Evolutionary conservation across 2,888 invertebrate species (phyloP).

Genomic region (Xanthorhoe spadicearia): DNA sequence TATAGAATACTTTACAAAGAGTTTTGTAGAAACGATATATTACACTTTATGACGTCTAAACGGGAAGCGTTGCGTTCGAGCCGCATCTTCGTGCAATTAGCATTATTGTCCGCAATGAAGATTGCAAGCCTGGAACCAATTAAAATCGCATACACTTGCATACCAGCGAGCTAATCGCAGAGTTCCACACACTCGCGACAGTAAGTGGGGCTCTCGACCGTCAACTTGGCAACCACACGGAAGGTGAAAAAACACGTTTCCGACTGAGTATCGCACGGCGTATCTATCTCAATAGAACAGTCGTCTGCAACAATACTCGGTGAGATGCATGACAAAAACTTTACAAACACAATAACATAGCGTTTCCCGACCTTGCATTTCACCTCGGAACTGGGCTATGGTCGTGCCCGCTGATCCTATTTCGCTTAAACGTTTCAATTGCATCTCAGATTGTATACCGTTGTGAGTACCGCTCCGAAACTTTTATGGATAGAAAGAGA

Average conservation of each 20-base stretch:
- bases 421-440: constrained; percentile 66
- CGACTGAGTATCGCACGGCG: constrained; percentile 74
- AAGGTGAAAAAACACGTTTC: constrained; percentile 62
- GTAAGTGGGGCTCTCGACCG: constrained; percentile 69
- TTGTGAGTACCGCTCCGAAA: constrained; percentile 71
- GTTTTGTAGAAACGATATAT: constrained; percentile 30
- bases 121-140: constrained; percentile 51
- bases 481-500: constrained; percentile 61
- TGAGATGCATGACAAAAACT: constrained; percentile 77
- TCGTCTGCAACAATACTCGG: constrained; percentile 69
- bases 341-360: constrained; percentile 71
- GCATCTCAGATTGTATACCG: constrained; percentile 72
- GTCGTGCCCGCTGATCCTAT: constrained; percentile 71
- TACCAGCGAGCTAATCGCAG: constrained; percentile 57
- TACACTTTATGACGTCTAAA: constrained; percentile 27
- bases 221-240: constrained; percentile 61
- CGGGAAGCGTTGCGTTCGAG: constrained; percentile 42
- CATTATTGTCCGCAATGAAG: constrained; percentile 47
- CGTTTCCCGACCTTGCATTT: constrained; percentile 75
- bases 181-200: constrained; percentile 65
- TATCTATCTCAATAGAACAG: constrained; percentile 75
- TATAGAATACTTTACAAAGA: constrained; percentile 7
- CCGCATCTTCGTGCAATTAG: constrained; percentile 40
- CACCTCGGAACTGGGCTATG: constrained; percentile 72
- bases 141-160: constrained; percentile 53